Conservation (phyloP, 2,888 invertebrate species). For the Heliconius aoede region DNA sequence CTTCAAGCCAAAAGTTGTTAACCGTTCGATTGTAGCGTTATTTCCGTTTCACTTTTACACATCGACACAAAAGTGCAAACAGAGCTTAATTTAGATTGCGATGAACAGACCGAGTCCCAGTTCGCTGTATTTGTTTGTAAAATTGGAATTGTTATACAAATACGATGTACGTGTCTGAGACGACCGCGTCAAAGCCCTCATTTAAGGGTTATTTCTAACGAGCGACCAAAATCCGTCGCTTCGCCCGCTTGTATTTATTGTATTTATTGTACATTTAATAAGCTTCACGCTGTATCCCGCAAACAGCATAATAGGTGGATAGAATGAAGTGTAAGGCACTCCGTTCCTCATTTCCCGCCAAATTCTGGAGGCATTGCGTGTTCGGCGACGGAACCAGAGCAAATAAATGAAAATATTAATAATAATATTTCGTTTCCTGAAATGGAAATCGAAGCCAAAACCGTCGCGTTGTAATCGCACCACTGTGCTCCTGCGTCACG, state of each 20-base stretch:
- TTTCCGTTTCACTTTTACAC: slow-evolving; percentile 9
- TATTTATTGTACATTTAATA: too few relatives aligned
- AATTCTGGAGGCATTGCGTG: too few relatives aligned
- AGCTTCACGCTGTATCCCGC: too few relatives aligned
- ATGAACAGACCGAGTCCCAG: slow-evolving; percentile 12
- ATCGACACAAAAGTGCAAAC: slow-evolving; percentile 29
- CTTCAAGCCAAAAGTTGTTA: background rate
- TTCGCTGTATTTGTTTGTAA: slow-evolving; percentile 47
- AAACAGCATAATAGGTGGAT: too few relatives aligned
- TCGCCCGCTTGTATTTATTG: background rate
- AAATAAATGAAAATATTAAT: too few relatives aligned
- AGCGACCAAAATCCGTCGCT: background rate
- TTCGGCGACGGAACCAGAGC: too few relatives aligned
- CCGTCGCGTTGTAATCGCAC: too few relatives aligned
- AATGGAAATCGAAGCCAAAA: too few relatives aligned
- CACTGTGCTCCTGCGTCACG: too few relatives aligned
- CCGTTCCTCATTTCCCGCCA: too few relatives aligned
- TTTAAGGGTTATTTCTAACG: slow-evolving; percentile 26
- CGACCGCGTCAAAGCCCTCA: slow-evolving; percentile 20
- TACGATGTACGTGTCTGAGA: slow-evolving; percentile 36
- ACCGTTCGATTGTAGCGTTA: background rate
- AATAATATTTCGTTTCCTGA: too few relatives aligned
- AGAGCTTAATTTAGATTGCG: slow-evolving; percentile 29
- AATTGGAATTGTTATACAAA: slow-evolving; percentile 55
- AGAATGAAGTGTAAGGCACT: too few relatives aligned